A percentile compares a stretch with the other conserved stretches of the same genome.
phyloP scores from a whole-genome alignment of 2,797 vertebrate species.

The Lepilemur septentrionalis region DNA sequence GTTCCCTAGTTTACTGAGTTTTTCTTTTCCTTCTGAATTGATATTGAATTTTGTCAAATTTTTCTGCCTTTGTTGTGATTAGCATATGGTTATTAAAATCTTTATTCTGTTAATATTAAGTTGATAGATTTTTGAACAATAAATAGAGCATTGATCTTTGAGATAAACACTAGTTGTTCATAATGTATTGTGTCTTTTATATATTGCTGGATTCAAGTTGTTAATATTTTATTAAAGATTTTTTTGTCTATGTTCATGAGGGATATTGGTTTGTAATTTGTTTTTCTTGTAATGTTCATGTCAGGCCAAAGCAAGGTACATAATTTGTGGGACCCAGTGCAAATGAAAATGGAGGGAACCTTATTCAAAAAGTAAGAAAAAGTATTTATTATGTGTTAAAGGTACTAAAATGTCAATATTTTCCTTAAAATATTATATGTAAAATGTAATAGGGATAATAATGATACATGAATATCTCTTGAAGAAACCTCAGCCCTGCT shows the following conservation, averaged over 20 bases:
- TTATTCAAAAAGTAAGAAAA: not conserved
- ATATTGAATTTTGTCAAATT: not conserved
- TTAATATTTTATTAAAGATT: not conserved
- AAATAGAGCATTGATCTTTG: not conserved
- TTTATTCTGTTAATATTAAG: not conserved
- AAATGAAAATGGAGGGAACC: not conserved
- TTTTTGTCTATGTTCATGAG: not conserved
- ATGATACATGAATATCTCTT: not conserved
- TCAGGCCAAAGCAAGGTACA: not conserved
- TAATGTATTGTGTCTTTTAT: not conserved
- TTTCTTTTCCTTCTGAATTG: constrained; percentile 8
- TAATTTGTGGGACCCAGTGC: not conserved
- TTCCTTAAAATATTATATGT: not conserved
- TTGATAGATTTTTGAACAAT: not conserved
- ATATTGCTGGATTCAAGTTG: not conserved
- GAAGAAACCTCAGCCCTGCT: not conserved
- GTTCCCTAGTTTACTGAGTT: not conserved
- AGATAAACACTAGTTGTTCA: not conserved
- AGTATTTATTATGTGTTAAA: not conserved
- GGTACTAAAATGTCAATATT: not conserved
- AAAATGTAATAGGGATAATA: not conserved
- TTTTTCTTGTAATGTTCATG: not conserved
- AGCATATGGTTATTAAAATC: not conserved
- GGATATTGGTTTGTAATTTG: not conserved
- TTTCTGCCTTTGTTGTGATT: not conserved